A percentile compares a stretch with the other conserved stretches of the same genome.
phyloP scores from a whole-genome alignment of 2,797 vertebrate genomes.

The Malurus leucopterus region DNA sequence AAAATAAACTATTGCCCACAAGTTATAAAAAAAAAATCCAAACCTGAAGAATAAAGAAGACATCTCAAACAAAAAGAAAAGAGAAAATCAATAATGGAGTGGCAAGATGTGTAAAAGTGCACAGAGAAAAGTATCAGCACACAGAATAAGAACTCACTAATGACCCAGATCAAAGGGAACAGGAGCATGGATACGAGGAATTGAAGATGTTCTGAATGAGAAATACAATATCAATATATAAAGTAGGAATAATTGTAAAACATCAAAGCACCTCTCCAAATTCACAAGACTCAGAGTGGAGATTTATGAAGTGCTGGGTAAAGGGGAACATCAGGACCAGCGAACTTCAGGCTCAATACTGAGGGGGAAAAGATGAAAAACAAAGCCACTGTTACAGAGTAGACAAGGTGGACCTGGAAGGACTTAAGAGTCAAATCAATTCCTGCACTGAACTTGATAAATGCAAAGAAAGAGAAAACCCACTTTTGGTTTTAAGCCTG shows the following conservation, averaged over 20 bases:
- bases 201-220: neutral
- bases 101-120: neutral
- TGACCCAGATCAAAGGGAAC: constrained; percentile 15
- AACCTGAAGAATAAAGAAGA: neutral
- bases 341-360: neutral
- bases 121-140: neutral
- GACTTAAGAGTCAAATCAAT: neutral
- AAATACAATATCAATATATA: constrained; percentile 10
- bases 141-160: constrained; percentile 1
- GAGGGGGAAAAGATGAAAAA: neutral
- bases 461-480: neutral
- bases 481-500: neutral
- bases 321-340: neutral
- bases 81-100: neutral
- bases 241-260: neutral
- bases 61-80: neutral
- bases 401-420: neutral
- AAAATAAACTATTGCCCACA: neutral
- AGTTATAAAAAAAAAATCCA: neutral
- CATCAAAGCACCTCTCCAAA: constrained; percentile 11
- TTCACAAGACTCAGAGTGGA: neutral
- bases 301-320: neutral
- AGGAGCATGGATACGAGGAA: neutral
- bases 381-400: neutral
- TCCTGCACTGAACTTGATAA: neutral